phyloP scores from a whole-genome alignment of 2,888 invertebrate species.

The Azorinus chamasolen region DNA sequence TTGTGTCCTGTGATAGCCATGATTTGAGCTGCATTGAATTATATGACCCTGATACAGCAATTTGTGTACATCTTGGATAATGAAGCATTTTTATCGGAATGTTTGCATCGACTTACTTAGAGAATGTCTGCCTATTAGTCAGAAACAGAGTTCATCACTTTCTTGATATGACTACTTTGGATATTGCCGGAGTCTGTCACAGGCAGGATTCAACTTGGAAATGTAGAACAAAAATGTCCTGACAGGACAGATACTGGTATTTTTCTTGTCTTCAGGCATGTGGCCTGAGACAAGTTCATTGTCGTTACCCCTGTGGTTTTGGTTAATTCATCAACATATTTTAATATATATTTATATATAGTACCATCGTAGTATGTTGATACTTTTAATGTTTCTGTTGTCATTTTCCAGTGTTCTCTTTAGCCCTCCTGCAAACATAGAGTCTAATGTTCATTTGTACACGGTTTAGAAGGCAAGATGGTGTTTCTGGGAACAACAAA shows the following conservation, averaged over 20 bases:
- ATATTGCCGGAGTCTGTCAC: conserved; percentile 21
- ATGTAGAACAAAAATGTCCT: conserved; percentile 1
- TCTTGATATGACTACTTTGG: conserved; percentile 1
- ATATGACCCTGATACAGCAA: conserved; percentile 11
- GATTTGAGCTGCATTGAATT: conserved; percentile 9
- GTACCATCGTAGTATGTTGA: neutral
- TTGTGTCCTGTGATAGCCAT: conserved; percentile 15
- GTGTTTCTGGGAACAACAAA: conserved; percentile 4
- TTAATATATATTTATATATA: conserved; percentile 5
- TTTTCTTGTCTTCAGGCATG: no score
- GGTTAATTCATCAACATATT: conserved; percentile 6
- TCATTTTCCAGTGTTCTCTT: conserved; percentile 30
- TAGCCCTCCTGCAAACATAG: conserved; percentile 1
- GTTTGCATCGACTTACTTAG: conserved; percentile 16
- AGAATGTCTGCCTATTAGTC: conserved; percentile 9
- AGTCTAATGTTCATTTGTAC: conserved; percentile 18
- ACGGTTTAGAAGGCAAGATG: conserved; percentile 11
- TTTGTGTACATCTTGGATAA: conserved; percentile 22
- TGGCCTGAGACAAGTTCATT: neutral
- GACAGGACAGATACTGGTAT: conserved; percentile 32
- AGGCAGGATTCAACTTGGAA: conserved; percentile 14
- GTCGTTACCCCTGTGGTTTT: neutral
- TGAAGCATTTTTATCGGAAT: neutral
- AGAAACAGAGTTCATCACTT: conserved; percentile 8
- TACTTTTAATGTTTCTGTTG: conserved; percentile 18